phyloP scores from a whole-genome alignment of 2,888 invertebrate genomes.

The Rapana venosa region DNA sequence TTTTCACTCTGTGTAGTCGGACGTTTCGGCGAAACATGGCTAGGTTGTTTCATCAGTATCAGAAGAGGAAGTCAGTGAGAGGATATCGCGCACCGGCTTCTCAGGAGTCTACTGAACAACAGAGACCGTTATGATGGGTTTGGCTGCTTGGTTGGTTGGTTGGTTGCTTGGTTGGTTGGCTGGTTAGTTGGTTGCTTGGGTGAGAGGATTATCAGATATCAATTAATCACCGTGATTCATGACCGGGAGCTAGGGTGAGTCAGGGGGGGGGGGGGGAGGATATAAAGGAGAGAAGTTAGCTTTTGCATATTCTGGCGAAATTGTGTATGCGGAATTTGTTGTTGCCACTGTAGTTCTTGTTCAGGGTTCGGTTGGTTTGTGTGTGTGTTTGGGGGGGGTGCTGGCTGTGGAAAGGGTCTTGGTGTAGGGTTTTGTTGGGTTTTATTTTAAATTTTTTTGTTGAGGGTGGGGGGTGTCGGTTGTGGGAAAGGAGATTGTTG shows the following conservation, averaged over 20 bases:
- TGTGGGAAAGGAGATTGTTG: neutral
- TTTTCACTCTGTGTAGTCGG: conserved; percentile 48
- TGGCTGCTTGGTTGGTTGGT: too few relatives aligned
- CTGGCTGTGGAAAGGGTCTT: neutral
- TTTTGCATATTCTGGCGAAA: neutral
- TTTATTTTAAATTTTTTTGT: neutral
- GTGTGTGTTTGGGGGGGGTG: neutral
- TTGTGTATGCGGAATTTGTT: neutral
- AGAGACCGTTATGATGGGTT: neutral
- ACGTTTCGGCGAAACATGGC: conserved; percentile 41
- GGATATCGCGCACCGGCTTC: conserved; percentile 29
- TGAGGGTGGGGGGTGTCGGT: neutral
- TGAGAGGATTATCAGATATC: neutral
- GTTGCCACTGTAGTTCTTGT: neutral
- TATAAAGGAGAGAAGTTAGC: too few relatives aligned
- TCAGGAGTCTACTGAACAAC: neutral
- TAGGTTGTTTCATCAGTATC: conserved; percentile 22
- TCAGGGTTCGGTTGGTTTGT: neutral
- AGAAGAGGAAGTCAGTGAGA: conserved; percentile 25
- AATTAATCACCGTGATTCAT: neutral
- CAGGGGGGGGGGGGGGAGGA: neutral
- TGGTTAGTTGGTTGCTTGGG: neutral
- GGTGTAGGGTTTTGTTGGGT: neutral
- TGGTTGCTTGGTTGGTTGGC: neutral
- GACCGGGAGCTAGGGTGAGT: neutral